phyloP scores from a whole-genome alignment of 2,888 invertebrate genomes.

The Spodoptera exigua region DNA sequence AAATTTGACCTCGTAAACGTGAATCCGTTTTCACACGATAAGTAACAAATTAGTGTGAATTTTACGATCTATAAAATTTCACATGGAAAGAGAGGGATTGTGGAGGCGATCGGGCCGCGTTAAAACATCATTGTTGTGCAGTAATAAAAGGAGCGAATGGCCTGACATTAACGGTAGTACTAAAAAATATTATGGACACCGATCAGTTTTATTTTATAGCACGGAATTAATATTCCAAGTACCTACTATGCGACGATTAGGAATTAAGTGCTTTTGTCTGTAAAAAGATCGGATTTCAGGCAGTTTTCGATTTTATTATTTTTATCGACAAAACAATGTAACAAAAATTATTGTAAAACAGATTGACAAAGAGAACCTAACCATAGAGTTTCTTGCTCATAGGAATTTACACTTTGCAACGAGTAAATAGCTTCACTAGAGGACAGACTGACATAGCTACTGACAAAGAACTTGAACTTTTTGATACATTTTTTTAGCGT shows the following conservation, averaged over 20 bases:
- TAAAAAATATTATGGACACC: slow-evolving; percentile 31
- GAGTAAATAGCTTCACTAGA: no score
- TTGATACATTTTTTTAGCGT: no score
- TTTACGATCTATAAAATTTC: slow-evolving; percentile 68
- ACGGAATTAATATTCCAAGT: slow-evolving; percentile 28
- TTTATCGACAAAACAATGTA: no score
- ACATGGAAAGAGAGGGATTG: slow-evolving; percentile 54
- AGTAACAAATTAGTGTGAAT: slow-evolving; percentile 61
- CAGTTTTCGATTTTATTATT: no score
- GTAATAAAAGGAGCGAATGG: slow-evolving; percentile 39
- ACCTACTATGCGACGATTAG: slow-evolving; percentile 5
- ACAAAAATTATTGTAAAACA: no score
- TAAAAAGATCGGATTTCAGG: not conserved
- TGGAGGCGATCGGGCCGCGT: slow-evolving; percentile 35
- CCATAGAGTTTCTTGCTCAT: no score
- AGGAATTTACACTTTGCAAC: no score
- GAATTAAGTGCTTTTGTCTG: not conserved
- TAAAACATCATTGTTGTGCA: slow-evolving; percentile 20
- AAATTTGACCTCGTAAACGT: slow-evolving; percentile 53
- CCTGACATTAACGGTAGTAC: slow-evolving; percentile 17
- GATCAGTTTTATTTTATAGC: slow-evolving; percentile 31
- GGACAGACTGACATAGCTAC: no score
- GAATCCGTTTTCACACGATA: slow-evolving; percentile 60
- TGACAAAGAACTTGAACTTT: no score
- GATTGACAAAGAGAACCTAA: no score